phyloP scores from a whole-genome alignment of 2,888 invertebrate genomes.

The Cybosia mesomella region DNA sequence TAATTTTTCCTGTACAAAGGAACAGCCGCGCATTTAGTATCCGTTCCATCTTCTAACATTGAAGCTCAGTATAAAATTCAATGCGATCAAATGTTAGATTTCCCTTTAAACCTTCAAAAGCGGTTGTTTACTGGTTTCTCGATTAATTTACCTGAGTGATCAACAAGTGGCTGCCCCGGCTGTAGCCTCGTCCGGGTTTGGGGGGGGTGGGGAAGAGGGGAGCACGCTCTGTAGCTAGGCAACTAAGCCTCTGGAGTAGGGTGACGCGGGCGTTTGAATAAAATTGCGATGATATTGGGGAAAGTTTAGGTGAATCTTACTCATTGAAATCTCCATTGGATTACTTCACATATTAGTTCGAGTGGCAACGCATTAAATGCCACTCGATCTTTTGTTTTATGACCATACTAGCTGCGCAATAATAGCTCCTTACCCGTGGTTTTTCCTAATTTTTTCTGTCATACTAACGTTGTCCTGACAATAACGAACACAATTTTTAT shows the following conservation, averaged over 20 bases:
- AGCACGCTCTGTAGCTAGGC: slow-evolving; percentile 48
- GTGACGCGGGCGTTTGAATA: slow-evolving; percentile 16
- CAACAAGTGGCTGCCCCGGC: slow-evolving; percentile 62
- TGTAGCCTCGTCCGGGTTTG: slow-evolving; percentile 40
- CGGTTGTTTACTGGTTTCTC: slow-evolving; percentile 42
- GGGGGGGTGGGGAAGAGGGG: slow-evolving; percentile 23
- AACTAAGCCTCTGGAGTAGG: slow-evolving; percentile 46
- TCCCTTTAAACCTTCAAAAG: slow-evolving; percentile 23
- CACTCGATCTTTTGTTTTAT: too few relatives aligned
- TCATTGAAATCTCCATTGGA: not conserved
- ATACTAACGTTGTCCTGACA: too few relatives aligned
- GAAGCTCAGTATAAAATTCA: slow-evolving; percentile 29
- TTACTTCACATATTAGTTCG: not conserved
- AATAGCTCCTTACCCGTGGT: too few relatives aligned
- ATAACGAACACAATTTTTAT: too few relatives aligned
- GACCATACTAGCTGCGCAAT: not conserved
- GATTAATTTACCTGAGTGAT: slow-evolving; percentile 53
- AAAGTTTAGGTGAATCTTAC: not conserved
- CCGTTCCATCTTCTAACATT: slow-evolving; percentile 31
- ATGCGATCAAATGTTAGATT: slow-evolving; percentile 21
- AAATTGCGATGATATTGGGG: not conserved
- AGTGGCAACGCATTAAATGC: not conserved
- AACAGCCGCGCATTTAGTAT: slow-evolving; percentile 25
- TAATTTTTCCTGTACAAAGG: not conserved
- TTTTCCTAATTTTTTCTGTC: too few relatives aligned